Percentiles rank a stretch among this genome's conserved stretches.
Conservation (phyloP, 2,888 invertebrate species). For the Brenthis daphne region DNA sequence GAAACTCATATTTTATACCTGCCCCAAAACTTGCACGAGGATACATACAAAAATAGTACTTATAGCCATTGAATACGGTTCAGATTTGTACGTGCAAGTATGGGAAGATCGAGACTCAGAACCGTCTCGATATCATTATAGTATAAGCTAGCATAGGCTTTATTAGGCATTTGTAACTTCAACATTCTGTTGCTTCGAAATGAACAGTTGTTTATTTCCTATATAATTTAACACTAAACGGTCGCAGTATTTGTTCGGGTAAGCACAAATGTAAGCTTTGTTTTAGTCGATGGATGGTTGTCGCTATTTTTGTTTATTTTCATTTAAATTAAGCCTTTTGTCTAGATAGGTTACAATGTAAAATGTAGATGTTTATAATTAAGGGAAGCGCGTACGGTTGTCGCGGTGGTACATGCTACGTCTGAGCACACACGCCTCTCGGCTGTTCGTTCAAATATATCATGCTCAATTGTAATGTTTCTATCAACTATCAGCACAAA, state of each 20-base stretch:
- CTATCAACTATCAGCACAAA: conserved; percentile 31
- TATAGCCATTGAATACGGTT: conserved; percentile 37
- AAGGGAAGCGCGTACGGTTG: conserved; percentile 53
- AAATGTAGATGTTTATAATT: conserved; percentile 70
- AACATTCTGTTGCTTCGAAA: conserved; percentile 65
- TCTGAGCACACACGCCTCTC: conserved; percentile 28
- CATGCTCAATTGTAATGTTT: conserved; percentile 42
- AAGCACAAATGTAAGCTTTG: conserved; percentile 58
- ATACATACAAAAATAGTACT: conserved; percentile 42
- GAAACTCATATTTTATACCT: conserved; percentile 33
- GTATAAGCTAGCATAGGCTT: conserved; percentile 72
- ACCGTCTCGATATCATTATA: conserved; percentile 60
- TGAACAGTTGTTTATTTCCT: conserved; percentile 48
- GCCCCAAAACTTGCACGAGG: conserved; percentile 37
- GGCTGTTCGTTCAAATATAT: conserved; percentile 37
- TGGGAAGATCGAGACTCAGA: conserved; percentile 31
- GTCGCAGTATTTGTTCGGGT: conserved; percentile 67
- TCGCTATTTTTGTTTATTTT: conserved; percentile 52
- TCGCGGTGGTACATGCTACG: conserved; percentile 23
- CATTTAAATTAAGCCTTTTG: conserved; percentile 63
- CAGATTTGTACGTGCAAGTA: conserved; percentile 32
- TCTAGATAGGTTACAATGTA: conserved; percentile 74
- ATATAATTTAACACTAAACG: conserved; percentile 17
- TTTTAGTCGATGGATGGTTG: conserved; percentile 63
- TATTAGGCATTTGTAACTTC: conserved; percentile 72